Conservation (phyloP, 2,113 vertebrate genomes). For the Labrus mixtus region DNA sequence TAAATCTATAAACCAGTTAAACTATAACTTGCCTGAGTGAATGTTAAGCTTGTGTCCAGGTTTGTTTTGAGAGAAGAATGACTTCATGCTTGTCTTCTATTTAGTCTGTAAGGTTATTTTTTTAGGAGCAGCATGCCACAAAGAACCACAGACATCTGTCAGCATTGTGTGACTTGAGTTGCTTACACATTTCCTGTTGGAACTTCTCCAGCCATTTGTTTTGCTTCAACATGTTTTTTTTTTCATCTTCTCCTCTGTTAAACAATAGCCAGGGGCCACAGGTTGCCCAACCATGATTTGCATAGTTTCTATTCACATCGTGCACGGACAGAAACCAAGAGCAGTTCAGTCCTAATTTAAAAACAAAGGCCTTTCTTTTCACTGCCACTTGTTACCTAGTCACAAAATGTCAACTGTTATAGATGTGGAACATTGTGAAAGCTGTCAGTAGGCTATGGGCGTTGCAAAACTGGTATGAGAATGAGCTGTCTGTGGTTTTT, state of each 20-base stretch:
- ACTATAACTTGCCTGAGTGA: conserved; percentile 32
- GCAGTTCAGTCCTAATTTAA: background rate
- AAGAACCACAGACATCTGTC: conserved; percentile 40
- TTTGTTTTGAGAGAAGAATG: background rate
- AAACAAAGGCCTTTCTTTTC: background rate
- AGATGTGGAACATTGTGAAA: background rate
- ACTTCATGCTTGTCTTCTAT: background rate
- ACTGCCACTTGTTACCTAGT: conserved; percentile 2
- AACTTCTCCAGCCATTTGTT: background rate
- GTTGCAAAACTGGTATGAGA: background rate
- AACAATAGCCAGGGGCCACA: background rate
- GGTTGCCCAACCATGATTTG: background rate
- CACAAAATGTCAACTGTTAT: background rate
- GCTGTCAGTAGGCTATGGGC: background rate
- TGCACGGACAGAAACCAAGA: background rate
- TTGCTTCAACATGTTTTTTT: background rate
- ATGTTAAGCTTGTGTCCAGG: background rate
- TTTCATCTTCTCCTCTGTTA: background rate
- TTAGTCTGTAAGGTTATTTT: background rate
- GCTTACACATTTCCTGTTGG: conserved; percentile 62
- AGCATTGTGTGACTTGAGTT: conserved; percentile 39
- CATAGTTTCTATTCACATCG: background rate
- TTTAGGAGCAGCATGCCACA: background rate
- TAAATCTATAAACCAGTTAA: conserved; percentile 37
- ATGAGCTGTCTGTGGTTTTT: conserved; percentile 21